These are phyloP conservation scores for Equus quagga DNA, from an alignment of 2,113 vertebrate genomes.

Conservation along the genomic window DNA sequence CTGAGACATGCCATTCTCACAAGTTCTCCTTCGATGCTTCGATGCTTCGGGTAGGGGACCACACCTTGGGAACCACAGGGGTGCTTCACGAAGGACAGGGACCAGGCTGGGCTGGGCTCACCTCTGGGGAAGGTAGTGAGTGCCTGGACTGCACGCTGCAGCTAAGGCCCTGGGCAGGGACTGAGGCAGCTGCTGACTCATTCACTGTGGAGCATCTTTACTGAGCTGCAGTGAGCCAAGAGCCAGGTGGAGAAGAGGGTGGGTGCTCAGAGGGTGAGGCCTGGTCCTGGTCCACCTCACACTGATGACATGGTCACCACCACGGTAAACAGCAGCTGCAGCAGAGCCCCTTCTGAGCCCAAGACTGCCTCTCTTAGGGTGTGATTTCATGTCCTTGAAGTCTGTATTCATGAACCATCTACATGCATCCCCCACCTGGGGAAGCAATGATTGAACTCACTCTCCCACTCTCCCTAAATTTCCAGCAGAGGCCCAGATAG, in stretches of 20 bases:
- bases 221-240: neutral
- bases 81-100: neutral
- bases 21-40: neutral
- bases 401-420: neutral
- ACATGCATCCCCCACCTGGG: neutral
- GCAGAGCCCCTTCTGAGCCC: accelerated
- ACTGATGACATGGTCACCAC: accelerated
- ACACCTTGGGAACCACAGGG: accelerated
- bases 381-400: neutral
- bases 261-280: too few species aligned
- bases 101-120: neutral
- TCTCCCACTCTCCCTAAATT: neutral
- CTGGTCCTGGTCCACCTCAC: neutral
- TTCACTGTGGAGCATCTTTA: neutral
- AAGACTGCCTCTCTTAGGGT: accelerated
- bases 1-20: neutral
- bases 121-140: neutral
- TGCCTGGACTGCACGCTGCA: neutral
- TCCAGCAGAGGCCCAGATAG: neutral
- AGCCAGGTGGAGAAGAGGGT: neutral
- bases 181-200: neutral
- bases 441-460: neutral
- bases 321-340: accelerated
- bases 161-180: neutral
- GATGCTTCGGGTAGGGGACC: neutral